These are phyloP conservation scores for Lipophrys pholis DNA, from an alignment of 2,113 vertebrate genomes.

Conservation along the genomic window DNA sequence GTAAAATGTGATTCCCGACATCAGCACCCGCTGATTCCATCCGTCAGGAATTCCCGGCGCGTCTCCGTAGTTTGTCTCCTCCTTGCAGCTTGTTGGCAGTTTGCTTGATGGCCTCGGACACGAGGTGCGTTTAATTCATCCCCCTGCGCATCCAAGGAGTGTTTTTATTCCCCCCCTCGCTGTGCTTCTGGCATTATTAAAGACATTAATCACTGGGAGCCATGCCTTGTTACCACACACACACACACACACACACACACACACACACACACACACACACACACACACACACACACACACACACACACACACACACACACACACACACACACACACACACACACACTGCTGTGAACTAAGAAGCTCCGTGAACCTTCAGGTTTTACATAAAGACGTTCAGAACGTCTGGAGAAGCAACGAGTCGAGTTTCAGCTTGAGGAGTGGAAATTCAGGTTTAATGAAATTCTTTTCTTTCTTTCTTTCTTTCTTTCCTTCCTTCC, in stretches of 20 bases:
- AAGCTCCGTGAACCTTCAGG: too few species aligned
- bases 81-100: conserved; percentile 77
- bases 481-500: conserved; percentile 2
- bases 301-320: too few species aligned
- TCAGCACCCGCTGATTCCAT: conserved; percentile 52
- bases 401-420: too few species aligned
- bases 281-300: too few species aligned
- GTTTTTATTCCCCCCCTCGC: conserved; percentile 64
- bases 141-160: conserved; percentile 50
- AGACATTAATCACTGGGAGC: conserved; percentile 73
- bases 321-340: too few species aligned
- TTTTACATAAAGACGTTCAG: too few species aligned
- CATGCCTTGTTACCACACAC: conserved; percentile 63
- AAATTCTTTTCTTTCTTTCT: conserved; percentile 16
- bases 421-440: not conserved
- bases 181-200: conserved; percentile 75
- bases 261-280: too few species aligned
- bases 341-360: too few species aligned
- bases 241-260: conserved; percentile 20
- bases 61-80: conserved; percentile 52
- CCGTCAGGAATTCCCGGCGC: conserved; percentile 2
- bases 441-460: conserved; percentile 1
- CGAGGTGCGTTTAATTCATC: conserved; percentile 65
- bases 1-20: conserved; percentile 59
- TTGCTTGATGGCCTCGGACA: conserved; percentile 70